phyloP scores from a whole-genome alignment of 2,797 vertebrate genomes.

The Bradypodion pumilum region DNA sequence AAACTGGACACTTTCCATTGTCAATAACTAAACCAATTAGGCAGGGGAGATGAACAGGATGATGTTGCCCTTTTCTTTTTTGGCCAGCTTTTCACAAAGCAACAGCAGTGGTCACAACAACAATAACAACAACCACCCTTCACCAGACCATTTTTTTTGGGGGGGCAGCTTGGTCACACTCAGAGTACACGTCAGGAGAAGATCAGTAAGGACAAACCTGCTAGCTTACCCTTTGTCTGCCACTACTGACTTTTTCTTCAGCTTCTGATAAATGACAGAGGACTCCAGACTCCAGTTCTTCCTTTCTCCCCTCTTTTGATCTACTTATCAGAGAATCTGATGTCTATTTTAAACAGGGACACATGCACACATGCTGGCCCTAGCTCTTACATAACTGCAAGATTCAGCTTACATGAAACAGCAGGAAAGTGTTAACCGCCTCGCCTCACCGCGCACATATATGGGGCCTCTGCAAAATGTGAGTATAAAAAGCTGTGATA shows the following conservation, averaged over 20 bases:
- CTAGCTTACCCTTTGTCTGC: not conserved
- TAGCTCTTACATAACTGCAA: constrained; percentile 60
- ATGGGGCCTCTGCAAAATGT: constrained; percentile 58
- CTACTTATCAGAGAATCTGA: constrained; percentile 8
- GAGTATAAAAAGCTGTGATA: constrained; percentile 45
- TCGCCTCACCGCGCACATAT: constrained; percentile 59
- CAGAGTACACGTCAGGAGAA: not conserved
- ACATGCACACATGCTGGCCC: constrained; percentile 47
- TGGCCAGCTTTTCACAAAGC: no score
- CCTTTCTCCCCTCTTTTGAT: constrained; percentile 22
- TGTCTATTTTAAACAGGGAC: constrained; percentile 8
- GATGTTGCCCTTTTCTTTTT: not conserved
- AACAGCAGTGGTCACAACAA: not conserved
- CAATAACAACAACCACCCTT: not conserved
- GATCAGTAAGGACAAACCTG: not conserved
- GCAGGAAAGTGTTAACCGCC: constrained; percentile 61
- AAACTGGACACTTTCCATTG: not conserved
- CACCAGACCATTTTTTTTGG: not conserved
- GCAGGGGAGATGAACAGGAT: not conserved
- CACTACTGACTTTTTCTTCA: not conserved
- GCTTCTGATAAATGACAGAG: not conserved
- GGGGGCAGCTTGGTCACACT: no score
- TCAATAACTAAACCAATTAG: not conserved
- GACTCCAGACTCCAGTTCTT: not conserved
- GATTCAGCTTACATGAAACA: constrained; percentile 7